phyloP scores from a whole-genome alignment of 92 coral and sea anemone genomes.

The Phenganax marumi region DNA sequence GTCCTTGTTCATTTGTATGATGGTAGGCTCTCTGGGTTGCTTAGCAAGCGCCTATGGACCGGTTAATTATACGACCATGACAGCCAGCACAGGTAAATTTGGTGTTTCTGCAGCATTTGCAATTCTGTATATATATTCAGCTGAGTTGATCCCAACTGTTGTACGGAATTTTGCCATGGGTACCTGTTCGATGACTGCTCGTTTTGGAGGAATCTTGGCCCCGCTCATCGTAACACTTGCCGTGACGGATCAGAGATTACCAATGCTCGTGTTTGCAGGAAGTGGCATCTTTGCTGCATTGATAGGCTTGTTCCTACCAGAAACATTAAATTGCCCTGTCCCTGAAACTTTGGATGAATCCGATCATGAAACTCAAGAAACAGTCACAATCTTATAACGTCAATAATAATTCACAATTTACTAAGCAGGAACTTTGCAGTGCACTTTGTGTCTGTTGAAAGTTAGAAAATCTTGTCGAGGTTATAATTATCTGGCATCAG shows the following conservation, averaged over 20 bases:
- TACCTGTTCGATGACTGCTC: slow-evolving; percentile 52
- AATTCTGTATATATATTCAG: slow-evolving; percentile 60
- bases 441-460: too few species aligned
- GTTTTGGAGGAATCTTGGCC: slow-evolving; percentile 64
- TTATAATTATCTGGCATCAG: too few species aligned
- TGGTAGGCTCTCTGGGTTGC: slow-evolving; percentile 74
- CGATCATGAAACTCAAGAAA: neutral
- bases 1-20: slow-evolving; percentile 72
- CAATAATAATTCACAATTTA: neutral
- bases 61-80: slow-evolving; percentile 43
- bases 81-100: slow-evolving; percentile 63
- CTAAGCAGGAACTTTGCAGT: too few species aligned
- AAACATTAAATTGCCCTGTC: slow-evolving; percentile 64
- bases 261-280: slow-evolving; percentile 63
- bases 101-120: slow-evolving; percentile 61
- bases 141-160: slow-evolving; percentile 69
- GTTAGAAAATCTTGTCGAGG: too few species aligned
- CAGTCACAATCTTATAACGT: neutral
- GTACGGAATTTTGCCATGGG: slow-evolving; percentile 74
- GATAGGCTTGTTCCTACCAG: slow-evolving; percentile 65
- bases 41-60: slow-evolving; percentile 57
- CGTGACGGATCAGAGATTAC: slow-evolving; percentile 61
- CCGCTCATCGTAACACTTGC: slow-evolving; percentile 67
- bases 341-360: slow-evolving; percentile 67
- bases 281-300: slow-evolving; percentile 55